phyloP scores from a whole-genome alignment of 2,888 invertebrate species.

The Nasonovia ribisnigri region DNA sequence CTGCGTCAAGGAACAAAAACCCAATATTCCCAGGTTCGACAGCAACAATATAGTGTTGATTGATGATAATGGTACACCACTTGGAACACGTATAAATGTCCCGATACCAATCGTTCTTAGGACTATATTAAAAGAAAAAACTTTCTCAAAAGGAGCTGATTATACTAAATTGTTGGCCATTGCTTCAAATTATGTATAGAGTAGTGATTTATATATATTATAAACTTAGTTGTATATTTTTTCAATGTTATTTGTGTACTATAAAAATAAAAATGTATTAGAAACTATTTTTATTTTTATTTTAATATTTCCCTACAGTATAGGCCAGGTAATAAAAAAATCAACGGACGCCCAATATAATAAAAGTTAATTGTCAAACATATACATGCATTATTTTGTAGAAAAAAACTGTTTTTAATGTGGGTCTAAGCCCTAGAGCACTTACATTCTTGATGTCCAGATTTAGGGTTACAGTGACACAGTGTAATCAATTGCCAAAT shows the following conservation, averaged over 20 bases:
- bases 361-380: neutral
- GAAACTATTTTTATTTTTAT: neutral
- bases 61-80: slow-evolving; percentile 93
- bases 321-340: neutral
- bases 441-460: neutral
- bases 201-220: neutral
- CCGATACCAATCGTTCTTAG: slow-evolving; percentile 93
- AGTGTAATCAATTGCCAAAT: neutral
- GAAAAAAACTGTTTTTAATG: neutral
- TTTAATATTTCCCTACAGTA: neutral
- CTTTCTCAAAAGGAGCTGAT: slow-evolving; percentile 85
- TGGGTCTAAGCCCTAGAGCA: neutral
- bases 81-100: slow-evolving; percentile 94
- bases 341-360: neutral
- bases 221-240: slow-evolving; percentile 48
- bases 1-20: slow-evolving; percentile 83
- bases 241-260: slow-evolving; percentile 25
- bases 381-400: neutral
- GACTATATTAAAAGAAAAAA: slow-evolving; percentile 85
- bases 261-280: slow-evolving; percentile 32
- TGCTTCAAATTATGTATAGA: slow-evolving; percentile 87
- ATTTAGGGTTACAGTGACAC: neutral
- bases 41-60: slow-evolving; percentile 96
- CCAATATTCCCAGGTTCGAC: slow-evolving; percentile 90
- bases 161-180: slow-evolving; percentile 93